Percentiles rank a stretch among this genome's conserved stretches.
These are phyloP conservation scores for Lasaia peninsularis DNA, from an alignment of 1,140 invertebrate species.

Conservation along the genomic window DNA sequence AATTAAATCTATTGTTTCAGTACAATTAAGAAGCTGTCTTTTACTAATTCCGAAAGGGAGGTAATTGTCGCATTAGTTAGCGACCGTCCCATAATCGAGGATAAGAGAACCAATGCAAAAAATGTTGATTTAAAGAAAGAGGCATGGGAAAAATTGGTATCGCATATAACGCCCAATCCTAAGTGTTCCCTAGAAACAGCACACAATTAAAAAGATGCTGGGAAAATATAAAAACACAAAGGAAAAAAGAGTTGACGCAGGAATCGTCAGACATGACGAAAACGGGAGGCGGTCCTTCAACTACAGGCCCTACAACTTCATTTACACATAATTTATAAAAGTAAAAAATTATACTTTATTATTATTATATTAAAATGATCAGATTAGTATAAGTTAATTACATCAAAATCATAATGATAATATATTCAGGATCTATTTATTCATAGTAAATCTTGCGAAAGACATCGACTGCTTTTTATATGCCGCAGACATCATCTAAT, in stretches of 20 bases:
- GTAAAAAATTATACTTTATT: too few species aligned
- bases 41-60: background rate
- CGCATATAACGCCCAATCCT: background rate
- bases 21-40: background rate
- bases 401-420: too few species aligned
- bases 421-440: too few species aligned
- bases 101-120: conserved; percentile 3
- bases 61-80: background rate
- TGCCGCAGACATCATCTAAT: too few species aligned
- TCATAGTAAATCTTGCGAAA: too few species aligned
- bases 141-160: background rate
- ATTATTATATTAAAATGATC: too few species aligned
- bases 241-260: conserved; percentile 8
- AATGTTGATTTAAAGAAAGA: conserved; percentile 6
- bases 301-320: background rate
- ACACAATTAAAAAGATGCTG: conserved; percentile 14
- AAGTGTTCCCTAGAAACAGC: background rate
- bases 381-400: too few species aligned
- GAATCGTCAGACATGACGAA: background rate
- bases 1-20: background rate
- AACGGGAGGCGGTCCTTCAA: background rate
- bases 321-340: too few species aligned
- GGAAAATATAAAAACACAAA: conserved; percentile 13
- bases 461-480: too few species aligned
- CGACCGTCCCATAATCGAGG: background rate